Evolutionary conservation across 1,140 invertebrate genomes (phyloP), one percentile per base, ranked within the genome.

Genomic region (Camponotus vicinus): DNA sequence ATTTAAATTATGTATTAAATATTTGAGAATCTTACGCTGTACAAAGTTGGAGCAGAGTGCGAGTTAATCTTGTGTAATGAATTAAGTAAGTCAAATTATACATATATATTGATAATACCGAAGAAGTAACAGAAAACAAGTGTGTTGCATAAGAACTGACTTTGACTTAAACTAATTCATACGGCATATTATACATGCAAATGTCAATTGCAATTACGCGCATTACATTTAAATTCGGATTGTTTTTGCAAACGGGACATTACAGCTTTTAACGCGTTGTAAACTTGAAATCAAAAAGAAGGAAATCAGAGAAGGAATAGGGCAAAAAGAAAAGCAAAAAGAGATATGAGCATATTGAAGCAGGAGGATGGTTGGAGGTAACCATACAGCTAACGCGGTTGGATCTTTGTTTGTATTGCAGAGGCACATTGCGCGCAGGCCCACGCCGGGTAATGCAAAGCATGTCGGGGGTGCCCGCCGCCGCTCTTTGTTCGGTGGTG

Each of bases 341-440:
- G 63, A 76, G 63, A 76, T 45, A 45, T 45, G 69, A 89, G 79
- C 71, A 89, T 79, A 91, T 89, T 73, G 87, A 92, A 90, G 87
- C 40, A 90, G 64, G 79, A 93, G 85, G 55, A 88, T 78, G 86
- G 80, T 79, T 63, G 59, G 84, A 90, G 86, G 80, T 90, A 88
- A 88, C 76, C 79, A 90, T 88, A 79, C 92, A 92, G 91, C 93
- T 95, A 95, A 95, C 94, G 94, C 92, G 94, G 94, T 91, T 95
- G 94, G 94, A 95, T 95, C 92, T 95, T 95, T 95, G 93, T 95
- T 94, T 95, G 94, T 91, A 95, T 95, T 95, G 93, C 95, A 95
- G 94, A 95, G 95, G 95, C 95, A 95, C 94, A 95, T 95, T 94
- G 95, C 95, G 95, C 95, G 94, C 94, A 95, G 94, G 93, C 93